These are phyloP conservation scores for Zingel zingel DNA, from an alignment of 2,113 vertebrate species.

Conservation along the genomic window DNA sequence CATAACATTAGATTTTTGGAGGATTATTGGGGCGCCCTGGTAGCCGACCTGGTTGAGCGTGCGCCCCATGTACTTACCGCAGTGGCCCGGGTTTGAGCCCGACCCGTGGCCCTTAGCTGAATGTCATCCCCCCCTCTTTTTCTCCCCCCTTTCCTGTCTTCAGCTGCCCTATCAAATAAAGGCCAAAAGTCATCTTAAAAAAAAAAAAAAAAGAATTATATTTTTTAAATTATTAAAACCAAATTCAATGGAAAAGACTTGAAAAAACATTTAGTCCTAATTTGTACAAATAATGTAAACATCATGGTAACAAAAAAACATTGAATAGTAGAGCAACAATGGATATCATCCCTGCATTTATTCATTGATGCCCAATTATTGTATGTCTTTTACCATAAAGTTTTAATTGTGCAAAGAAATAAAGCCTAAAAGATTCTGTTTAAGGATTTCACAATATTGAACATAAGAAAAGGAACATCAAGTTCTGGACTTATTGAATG, in stretches of 20 bases:
- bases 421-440: background rate
- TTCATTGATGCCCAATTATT: background rate
- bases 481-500: background rate
- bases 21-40: no score
- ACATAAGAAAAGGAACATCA: background rate
- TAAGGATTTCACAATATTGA: background rate
- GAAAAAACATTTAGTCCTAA: background rate
- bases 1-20: no score
- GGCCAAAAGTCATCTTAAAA: no score
- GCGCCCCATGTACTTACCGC: no score
- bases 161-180: no score
- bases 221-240: no score
- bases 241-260: background rate
- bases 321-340: background rate
- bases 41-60: no score
- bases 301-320: background rate
- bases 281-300: background rate
- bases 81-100: no score
- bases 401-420: background rate
- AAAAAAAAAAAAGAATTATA: background rate
- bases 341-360: background rate
- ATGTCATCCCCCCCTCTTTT: no score
- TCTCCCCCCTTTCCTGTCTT: no score
- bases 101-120: no score
- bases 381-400: background rate